Evolutionary conservation across 1,140 invertebrate genomes (phyloP).

Genomic region (Nasonia longicornis): DNA sequence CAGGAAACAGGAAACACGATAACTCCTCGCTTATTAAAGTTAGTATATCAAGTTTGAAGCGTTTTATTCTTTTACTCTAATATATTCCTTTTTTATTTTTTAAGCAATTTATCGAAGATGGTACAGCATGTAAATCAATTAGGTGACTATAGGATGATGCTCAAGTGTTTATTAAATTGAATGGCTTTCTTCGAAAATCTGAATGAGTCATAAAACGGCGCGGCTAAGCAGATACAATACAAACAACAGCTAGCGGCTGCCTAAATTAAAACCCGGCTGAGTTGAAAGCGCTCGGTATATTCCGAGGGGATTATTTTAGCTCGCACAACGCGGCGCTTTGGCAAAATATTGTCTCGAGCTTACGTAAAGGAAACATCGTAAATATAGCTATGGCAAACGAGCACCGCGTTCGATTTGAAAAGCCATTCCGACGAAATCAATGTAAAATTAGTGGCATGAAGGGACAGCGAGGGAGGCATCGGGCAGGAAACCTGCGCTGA

Average conservation of each 20-base stretch:
- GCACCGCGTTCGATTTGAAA: neutral
- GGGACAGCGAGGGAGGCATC: neutral
- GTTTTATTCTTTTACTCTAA: too few relatives aligned
- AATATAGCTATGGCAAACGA: neutral
- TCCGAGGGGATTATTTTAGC: constrained; percentile 15
- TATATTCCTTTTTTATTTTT: neutral
- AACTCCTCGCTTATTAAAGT: constrained; percentile 15
- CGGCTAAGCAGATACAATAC: neutral
- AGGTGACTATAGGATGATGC: neutral
- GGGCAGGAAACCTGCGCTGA: neutral
- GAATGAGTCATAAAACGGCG: neutral
- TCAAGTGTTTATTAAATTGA: neutral
- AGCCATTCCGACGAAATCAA: neutral
- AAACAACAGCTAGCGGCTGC: neutral
- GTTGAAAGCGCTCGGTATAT: neutral
- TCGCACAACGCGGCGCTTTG: neutral
- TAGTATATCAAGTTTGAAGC: neutral
- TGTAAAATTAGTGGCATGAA: neutral
- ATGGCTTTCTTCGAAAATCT: neutral
- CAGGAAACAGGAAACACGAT: constrained; percentile 38
- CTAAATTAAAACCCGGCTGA: constrained; percentile 30
- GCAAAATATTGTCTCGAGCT: neutral
- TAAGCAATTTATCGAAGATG: too few relatives aligned
- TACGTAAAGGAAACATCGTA: neutral
- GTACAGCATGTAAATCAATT: neutral